Evolutionary conservation across 2,888 invertebrate genomes (phyloP), one percentile per base, ranked within the genome.

Genomic region (Aspidiotus destructor): DNA sequence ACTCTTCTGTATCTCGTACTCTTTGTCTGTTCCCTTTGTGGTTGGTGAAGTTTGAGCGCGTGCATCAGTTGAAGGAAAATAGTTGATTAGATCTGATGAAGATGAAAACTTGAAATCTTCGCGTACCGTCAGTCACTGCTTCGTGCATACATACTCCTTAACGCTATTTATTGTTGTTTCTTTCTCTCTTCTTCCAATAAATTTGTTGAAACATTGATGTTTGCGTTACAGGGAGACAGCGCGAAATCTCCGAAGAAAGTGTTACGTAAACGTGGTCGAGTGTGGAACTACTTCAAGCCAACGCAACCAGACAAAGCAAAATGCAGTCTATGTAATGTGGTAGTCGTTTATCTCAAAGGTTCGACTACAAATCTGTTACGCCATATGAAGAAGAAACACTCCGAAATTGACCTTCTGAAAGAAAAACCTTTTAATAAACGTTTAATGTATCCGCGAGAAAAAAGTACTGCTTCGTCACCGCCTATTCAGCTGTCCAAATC

Each of bases 211-310:
- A 5, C 28, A 28, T 28, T 28, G 2, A 1, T 28, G 28, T 28
- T 28, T 28, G 5, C 5, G 28, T 28, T 28, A 28, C 55, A 64
- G 64, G 28, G 16, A 7, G 64, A 54, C 7, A 55, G 41, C 1
- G 28, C 5, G 5, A 16, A 28, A 58, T 28, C 55, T 2, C 15
- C 54, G 7, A 42, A 44, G 28, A 65, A 58, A 28, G 10, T 58
- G 3, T 13, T 65, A 8, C 65, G 65, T n/a, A 65, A 65, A 65
- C 57, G 65, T 10, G 65, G 65, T 42, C 65, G 65, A 40, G 65
- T 65, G 11, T 65, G 65, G 65, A 65, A 65, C 15, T 52, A 65
- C 42, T 65, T 65, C 60, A 65, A 65, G 17, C 65, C 65, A 28
- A n/a, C 42, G 1, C 58, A 42, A 7, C 57, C 57, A n/a, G 65